phyloP scores from a whole-genome alignment of 2,797 vertebrate species.

The Labeo calbasu region DNA sequence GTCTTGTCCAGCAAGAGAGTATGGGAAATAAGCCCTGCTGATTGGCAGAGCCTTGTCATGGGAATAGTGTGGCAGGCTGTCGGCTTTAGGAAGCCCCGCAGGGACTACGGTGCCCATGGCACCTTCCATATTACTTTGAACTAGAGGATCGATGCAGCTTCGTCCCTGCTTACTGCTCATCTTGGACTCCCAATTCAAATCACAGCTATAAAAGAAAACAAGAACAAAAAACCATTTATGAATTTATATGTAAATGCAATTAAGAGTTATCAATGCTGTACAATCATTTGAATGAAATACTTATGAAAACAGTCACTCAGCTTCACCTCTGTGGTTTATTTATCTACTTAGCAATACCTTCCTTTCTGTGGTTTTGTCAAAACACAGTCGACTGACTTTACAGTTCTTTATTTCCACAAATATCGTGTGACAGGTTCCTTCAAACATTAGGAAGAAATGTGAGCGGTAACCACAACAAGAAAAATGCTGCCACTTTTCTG shows the following conservation, averaged over 20 bases:
- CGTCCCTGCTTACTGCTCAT: constrained; percentile 81
- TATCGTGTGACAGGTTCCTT: constrained; percentile 2
- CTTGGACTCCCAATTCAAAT: constrained; percentile 51
- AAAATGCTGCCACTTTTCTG: constrained; percentile 6
- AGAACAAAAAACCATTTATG: not conserved
- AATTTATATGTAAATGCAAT: not conserved
- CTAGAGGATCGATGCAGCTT: constrained; percentile 72
- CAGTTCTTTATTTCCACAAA: constrained; percentile 5
- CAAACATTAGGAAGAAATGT: constrained; percentile 23
- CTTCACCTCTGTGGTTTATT: constrained; percentile 34
- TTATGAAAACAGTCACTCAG: not conserved
- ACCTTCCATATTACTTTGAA: constrained; percentile 79
- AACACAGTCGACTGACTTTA: not conserved
- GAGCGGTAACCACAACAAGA: constrained; percentile 37
- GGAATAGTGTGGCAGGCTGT: constrained; percentile 63
- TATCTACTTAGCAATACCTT: constrained; percentile 4
- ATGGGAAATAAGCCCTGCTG: constrained; percentile 82
- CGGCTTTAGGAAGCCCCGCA: constrained; percentile 66
- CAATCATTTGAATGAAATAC: not conserved
- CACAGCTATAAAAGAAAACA: constrained; percentile 63
- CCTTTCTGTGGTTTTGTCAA: constrained; percentile 16
- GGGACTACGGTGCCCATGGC: constrained; percentile 55
- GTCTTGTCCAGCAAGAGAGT: constrained; percentile 73
- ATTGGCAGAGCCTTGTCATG: constrained; percentile 74
- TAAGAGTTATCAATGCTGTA: not conserved